Percentiles rank a stretch among this genome's conserved stretches.
phyloP scores from a whole-genome alignment of 1,140 invertebrate species.

The Drosophila saltans region DNA sequence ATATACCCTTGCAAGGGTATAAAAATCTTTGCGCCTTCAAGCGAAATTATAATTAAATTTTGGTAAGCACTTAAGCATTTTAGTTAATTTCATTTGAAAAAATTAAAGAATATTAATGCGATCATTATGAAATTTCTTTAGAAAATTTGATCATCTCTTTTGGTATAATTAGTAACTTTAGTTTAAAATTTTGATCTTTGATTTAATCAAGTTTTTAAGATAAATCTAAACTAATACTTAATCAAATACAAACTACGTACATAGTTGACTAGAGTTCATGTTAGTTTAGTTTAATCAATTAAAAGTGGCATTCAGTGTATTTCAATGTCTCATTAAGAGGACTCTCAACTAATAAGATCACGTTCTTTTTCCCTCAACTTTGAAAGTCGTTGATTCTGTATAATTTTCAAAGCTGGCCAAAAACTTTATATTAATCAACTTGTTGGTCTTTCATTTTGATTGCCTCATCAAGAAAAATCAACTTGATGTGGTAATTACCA shows the following conservation, averaged over 20 bases:
- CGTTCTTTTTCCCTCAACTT: not conserved
- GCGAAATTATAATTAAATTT: slow-evolving; percentile 11
- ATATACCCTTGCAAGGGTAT: too few species aligned
- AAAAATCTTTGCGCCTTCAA: not conserved
- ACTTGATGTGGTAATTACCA: slow-evolving; percentile 15
- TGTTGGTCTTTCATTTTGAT: slow-evolving; percentile 14
- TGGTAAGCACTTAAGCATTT: slow-evolving; percentile 9
- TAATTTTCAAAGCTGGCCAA: not conserved
- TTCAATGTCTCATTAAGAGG: not conserved
- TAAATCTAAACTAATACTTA: too few species aligned
- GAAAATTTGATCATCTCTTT: not conserved
- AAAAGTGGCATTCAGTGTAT: not conserved
- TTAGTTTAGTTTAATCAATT: not conserved
- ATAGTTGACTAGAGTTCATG: too few species aligned
- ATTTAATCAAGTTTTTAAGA: too few species aligned
- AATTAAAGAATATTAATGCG: slow-evolving; percentile 2
- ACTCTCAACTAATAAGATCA: not conserved
- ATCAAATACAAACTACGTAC: too few species aligned
- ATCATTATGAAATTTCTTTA: not conserved
- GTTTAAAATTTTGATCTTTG: too few species aligned
- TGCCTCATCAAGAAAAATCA: slow-evolving; percentile 15
- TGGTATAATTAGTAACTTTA: not conserved
- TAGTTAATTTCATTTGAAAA: not conserved
- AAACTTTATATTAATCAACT: slow-evolving; percentile 4
- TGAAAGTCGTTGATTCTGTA: not conserved